Evolutionary conservation across 2,888 invertebrate genomes (phyloP).

Genomic region (Oscheius myriophilus): DNA sequence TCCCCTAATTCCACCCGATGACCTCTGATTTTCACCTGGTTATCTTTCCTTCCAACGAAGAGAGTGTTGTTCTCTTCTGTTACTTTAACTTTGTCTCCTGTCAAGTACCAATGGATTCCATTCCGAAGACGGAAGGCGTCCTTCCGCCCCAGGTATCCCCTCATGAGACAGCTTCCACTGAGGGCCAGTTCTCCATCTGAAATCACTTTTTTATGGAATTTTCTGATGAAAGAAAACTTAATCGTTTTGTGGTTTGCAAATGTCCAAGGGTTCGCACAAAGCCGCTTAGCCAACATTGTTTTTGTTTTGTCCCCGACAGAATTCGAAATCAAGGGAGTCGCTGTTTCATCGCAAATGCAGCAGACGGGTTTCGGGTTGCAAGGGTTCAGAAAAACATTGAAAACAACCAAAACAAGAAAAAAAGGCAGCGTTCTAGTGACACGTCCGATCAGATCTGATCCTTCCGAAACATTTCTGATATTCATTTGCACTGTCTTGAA

Average conservation of each 20-base stretch:
- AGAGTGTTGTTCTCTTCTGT: conserved; percentile 41
- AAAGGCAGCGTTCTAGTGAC: no score
- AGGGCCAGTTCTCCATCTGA: conserved; percentile 34
- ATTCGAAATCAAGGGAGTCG: no score
- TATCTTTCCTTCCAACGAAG: conserved; percentile 62
- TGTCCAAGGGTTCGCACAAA: no score
- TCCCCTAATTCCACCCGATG: conserved; percentile 65
- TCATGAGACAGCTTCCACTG: conserved; percentile 53
- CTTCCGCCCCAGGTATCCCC: conserved; percentile 57
- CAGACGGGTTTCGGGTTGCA: no score
- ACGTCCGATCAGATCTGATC: no score
- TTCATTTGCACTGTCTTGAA: no score
- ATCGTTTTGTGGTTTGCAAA: background rate
- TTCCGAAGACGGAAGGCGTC: conserved; percentile 37
- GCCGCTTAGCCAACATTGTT: background rate
- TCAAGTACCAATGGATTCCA: conserved; percentile 47
- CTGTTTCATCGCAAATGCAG: background rate
- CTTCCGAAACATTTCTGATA: no score
- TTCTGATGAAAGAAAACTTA: no score
- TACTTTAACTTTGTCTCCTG: conserved; percentile 58
- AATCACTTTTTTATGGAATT: conserved; percentile 7
- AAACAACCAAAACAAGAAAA: no score
- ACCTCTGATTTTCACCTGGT: conserved; percentile 66
- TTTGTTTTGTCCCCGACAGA: background rate
- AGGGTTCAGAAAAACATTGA: no score